phyloP scores from a whole-genome alignment of 2,113 vertebrate genomes.

The Colinus virginianus region DNA sequence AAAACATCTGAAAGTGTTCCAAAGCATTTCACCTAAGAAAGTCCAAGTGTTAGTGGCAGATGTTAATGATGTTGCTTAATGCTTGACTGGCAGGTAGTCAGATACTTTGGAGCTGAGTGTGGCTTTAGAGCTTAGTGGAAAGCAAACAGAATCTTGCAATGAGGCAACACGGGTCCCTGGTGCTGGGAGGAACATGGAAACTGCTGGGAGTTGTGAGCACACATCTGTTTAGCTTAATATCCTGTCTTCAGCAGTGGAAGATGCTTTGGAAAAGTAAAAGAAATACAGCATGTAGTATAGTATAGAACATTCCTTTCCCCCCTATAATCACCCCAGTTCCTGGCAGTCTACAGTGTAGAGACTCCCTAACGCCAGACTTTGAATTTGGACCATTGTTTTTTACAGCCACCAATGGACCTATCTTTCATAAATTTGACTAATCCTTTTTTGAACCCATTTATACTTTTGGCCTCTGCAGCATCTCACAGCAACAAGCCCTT shows the following conservation, averaged over 20 bases:
- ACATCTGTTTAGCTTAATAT: slow-evolving; percentile 19
- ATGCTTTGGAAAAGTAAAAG: slow-evolving; percentile 38
- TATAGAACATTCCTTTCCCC: neutral
- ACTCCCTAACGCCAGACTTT: neutral
- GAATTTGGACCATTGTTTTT: slow-evolving; percentile 25
- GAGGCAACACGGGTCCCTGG: neutral
- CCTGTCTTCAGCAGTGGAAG: slow-evolving; percentile 3
- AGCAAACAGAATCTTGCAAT: slow-evolving; percentile 57
- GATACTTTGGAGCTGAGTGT: slow-evolving; percentile 2
- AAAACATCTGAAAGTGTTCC: neutral
- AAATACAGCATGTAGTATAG: neutral
- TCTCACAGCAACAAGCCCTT: neutral
- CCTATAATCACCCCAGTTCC: neutral
- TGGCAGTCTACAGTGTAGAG: slow-evolving; percentile 8
- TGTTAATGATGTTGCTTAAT: slow-evolving; percentile 48
- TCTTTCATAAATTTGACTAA: slow-evolving; percentile 50
- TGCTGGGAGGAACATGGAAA: neutral
- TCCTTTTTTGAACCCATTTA: slow-evolving; percentile 11
- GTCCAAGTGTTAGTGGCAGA: slow-evolving; percentile 50
- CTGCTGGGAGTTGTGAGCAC: neutral
- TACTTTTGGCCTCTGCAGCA: slow-evolving; percentile 5
- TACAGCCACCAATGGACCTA: slow-evolving; percentile 7
- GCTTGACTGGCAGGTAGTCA: slow-evolving; percentile 61
- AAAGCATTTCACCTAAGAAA: slow-evolving; percentile 38
- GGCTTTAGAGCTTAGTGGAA: slow-evolving; percentile 48